Conservation (phyloP, 2,888 invertebrate genomes). For the Cistogaster globosa region DNA sequence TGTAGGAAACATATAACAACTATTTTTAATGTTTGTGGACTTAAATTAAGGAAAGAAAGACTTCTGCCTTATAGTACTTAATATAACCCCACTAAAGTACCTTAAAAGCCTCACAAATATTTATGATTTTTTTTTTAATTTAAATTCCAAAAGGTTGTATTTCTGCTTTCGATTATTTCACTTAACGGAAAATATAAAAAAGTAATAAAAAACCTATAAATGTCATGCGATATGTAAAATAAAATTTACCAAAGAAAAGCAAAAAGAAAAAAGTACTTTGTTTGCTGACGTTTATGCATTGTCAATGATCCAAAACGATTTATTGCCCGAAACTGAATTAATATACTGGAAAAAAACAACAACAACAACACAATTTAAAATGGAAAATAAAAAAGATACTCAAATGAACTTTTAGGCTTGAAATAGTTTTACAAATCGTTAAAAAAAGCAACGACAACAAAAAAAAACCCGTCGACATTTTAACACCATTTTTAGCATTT, state of each 20-base stretch:
- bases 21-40: too few species aligned
- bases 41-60: too few species aligned
- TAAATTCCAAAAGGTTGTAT: slow-evolving; percentile 49
- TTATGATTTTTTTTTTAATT: too few species aligned
- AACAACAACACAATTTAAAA: neutral
- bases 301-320: slow-evolving; percentile 71
- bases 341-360: slow-evolving; percentile 47
- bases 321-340: slow-evolving; percentile 67
- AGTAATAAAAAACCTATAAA: slow-evolving; percentile 29
- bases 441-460: neutral
- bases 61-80: too few species aligned
- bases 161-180: slow-evolving; percentile 17
- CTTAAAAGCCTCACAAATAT: too few species aligned
- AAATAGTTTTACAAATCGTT: slow-evolving; percentile 31
- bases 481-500: slow-evolving; percentile 59
- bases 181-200: neutral
- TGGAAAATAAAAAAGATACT: neutral
- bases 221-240: slow-evolving; percentile 64
- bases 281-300: slow-evolving; percentile 67
- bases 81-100: too few species aligned
- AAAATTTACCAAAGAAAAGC: too few species aligned
- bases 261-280: slow-evolving; percentile 22
- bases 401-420: slow-evolving; percentile 52
- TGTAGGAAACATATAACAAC: too few species aligned
- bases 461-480: slow-evolving; percentile 37